phyloP scores from a whole-genome alignment of 1,140 invertebrate genomes.

The Drosophila triauraria region DNA sequence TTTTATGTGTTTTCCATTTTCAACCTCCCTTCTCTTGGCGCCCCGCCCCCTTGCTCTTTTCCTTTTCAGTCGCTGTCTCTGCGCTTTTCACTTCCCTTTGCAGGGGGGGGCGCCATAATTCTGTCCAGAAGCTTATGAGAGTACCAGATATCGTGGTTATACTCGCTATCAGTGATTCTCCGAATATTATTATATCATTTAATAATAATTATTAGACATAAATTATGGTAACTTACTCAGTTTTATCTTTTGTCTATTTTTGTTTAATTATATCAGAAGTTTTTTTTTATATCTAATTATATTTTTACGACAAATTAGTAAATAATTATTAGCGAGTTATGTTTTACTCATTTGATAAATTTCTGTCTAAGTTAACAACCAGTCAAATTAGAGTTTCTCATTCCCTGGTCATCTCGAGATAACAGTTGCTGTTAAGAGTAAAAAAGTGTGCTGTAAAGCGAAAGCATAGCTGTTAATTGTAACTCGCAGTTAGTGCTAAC shows the following conservation, averaged over 20 bases:
- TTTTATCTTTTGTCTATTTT: neutral
- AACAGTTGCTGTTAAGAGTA: neutral
- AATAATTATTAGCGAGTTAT: too few species aligned
- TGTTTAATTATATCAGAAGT: neutral
- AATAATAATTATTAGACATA: neutral
- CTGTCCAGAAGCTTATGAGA: slow-evolving; percentile 25
- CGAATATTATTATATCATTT: too few species aligned
- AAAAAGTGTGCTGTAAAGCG: too few species aligned
- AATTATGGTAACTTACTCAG: neutral
- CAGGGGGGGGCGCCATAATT: slow-evolving; percentile 27
- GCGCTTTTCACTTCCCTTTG: slow-evolving; percentile 35
- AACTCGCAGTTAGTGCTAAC: too few species aligned
- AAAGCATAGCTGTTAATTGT: too few species aligned
- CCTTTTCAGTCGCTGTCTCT: slow-evolving; percentile 27
- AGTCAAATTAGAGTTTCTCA: neutral
- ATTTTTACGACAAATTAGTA: too few species aligned
- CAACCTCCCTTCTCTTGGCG: slow-evolving; percentile 24
- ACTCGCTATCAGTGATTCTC: neutral
- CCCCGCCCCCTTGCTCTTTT: slow-evolving; percentile 19
- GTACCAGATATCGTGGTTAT: slow-evolving; percentile 4
- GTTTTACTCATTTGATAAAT: neutral
- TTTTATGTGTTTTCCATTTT: slow-evolving; percentile 74
- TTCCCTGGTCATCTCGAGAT: neutral
- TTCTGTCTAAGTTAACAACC: neutral
- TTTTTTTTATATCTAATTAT: neutral